Evolutionary conservation across 2,113 vertebrate species (phyloP), one percentile per base, ranked within the genome.

Genomic region (Nettapus auritus): DNA sequence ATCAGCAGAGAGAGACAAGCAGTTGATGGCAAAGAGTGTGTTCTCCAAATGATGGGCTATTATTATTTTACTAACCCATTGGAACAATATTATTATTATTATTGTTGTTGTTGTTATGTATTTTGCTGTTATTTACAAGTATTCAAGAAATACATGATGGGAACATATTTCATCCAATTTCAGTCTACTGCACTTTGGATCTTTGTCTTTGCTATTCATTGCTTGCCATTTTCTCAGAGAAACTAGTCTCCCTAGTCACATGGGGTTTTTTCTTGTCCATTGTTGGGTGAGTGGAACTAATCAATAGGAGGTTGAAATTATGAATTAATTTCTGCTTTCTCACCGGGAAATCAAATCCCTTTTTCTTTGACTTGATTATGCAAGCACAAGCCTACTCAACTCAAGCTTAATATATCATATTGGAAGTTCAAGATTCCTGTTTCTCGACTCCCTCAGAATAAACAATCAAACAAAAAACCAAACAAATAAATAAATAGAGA

Each of bases 21-120:
- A 79, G 86, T 63, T 76, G 74, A 89, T 82, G 59, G 70, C 59
- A 92, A 96, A 94, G 55, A 90, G 50, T 79, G 16, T 6, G 70
- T 66, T 92, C 83, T 73, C 9, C 69, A 71, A 90, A 79, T 46
- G 69, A 73, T 80, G 57, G 48, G 31, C 40, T 55, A 67, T 87
- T 87, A 68, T 87, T 4, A 9, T 75, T 59, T 87, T 69, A 75
- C 67, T 85, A 89, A 80, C 31, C 0, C 0, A 42, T 42, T 66
- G 77, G 53, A 95, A 86, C 50, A 69, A 29, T 85, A 87, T 52
- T 29, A 36, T 0, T 18, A 40, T 36, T 38, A 46, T 46, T 85
- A 86, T 52, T 33, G 36, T 0, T 18, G 18, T 48, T 48, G 13
- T 22, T 21, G 21, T 13, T 48, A 33, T 52, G 8, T 66, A 34